Evolutionary conservation across 2,113 vertebrate genomes (phyloP).

Genomic region (Chloropsis cyanopogon): DNA sequence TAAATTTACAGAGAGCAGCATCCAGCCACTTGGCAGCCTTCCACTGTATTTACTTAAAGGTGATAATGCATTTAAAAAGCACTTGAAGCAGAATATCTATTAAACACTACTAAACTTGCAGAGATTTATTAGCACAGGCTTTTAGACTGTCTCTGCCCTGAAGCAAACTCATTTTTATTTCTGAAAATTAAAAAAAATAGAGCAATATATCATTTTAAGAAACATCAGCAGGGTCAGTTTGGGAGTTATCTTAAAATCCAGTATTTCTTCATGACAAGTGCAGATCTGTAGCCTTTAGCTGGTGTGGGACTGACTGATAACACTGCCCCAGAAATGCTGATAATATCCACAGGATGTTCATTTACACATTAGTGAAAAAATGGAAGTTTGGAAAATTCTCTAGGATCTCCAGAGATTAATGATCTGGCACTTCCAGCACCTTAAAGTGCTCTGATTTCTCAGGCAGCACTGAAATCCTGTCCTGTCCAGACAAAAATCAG

Average conservation of each 20-base stretch:
- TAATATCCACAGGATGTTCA: background rate
- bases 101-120: slow-evolving; percentile 45
- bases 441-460: background rate
- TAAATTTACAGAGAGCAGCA: slow-evolving; percentile 17
- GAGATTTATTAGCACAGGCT: slow-evolving; percentile 70
- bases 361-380: background rate
- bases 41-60: slow-evolving; percentile 70
- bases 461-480: background rate
- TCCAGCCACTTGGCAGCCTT: slow-evolving; percentile 35
- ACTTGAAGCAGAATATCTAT: slow-evolving; percentile 60
- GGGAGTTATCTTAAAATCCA: background rate
- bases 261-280: slow-evolving; percentile 26
- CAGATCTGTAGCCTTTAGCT: slow-evolving; percentile 6
- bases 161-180: slow-evolving; percentile 56
- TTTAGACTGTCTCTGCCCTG: slow-evolving; percentile 66
- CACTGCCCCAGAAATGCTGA: background rate
- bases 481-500: background rate
- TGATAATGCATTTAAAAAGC: slow-evolving; percentile 68
- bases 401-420: background rate
- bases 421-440: background rate
- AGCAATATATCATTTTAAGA: slow-evolving; percentile 44
- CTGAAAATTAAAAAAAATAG: slow-evolving; percentile 53
- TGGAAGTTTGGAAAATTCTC: background rate
- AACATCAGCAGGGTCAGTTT: background rate
- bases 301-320: background rate